A percentile compares a stretch with the other conserved stretches of the same genome.
Evolutionary conservation across 2,113 vertebrate species (phyloP).

Genomic region (Rhabdomys dilectus): DNA sequence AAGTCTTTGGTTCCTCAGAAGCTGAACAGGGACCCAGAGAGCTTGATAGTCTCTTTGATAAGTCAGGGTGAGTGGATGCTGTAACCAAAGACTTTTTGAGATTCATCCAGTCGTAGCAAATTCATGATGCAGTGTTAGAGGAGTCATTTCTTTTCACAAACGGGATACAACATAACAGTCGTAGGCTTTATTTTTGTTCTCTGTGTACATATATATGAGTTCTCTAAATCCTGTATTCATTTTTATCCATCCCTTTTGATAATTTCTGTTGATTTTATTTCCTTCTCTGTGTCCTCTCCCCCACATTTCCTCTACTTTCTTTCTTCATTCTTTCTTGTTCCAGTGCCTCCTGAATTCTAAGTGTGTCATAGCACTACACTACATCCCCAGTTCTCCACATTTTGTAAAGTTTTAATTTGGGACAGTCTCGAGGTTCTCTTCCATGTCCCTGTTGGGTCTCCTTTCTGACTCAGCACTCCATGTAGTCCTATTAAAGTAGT

Average conservation of each 20-base stretch:
- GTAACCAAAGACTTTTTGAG: not conserved
- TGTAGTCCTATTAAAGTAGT: not conserved
- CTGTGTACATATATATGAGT: not conserved
- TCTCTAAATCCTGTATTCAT: not conserved
- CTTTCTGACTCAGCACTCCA: not conserved
- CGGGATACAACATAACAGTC: not conserved
- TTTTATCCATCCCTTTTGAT: not conserved
- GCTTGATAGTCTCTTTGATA: not conserved
- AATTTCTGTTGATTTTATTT: not conserved
- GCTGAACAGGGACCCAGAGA: not conserved
- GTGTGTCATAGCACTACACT: not conserved
- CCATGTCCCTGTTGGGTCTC: not conserved
- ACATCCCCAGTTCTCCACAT: not conserved
- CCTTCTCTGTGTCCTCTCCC: not conserved
- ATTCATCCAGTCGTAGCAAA: not conserved
- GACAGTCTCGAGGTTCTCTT: not conserved
- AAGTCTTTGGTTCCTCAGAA: not conserved
- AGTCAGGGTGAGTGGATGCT: not conserved
- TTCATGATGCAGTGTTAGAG: not conserved
- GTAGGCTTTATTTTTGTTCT: not conserved
- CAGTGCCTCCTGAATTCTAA: not conserved
- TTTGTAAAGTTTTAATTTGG: not conserved
- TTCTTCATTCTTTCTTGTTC: not conserved
- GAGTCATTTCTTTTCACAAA: not conserved
- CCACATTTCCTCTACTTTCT: not conserved